phyloP scores from a whole-genome alignment of 2,888 invertebrate species.

The Thymelicus acteon region DNA sequence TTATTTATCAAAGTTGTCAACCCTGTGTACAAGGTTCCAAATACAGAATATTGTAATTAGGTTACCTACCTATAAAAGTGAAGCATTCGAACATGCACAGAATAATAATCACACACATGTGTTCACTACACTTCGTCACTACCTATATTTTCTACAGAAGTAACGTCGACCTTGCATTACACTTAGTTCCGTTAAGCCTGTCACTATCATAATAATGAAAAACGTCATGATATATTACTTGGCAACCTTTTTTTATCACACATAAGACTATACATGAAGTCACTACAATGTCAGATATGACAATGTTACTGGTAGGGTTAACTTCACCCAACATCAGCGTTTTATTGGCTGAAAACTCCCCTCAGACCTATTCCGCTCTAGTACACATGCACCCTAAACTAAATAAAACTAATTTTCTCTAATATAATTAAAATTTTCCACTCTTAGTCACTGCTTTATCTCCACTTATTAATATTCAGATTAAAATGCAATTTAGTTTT shows the following conservation, averaged over 20 bases:
- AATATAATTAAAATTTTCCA: neutral
- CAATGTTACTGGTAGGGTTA: no score
- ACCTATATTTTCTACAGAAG: no score
- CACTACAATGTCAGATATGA: no score
- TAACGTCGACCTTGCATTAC: no score
- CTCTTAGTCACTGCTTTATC: neutral
- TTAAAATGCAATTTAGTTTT: conserved; percentile 6
- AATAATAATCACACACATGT: neutral
- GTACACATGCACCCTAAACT: neutral
- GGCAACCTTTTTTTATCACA: no score
- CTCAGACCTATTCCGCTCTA: neutral
- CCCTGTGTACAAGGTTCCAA: neutral
- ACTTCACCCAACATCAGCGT: neutral
- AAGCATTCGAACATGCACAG: neutral
- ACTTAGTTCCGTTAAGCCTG: no score
- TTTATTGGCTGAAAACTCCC: neutral
- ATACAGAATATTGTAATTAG: neutral
- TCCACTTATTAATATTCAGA: neutral
- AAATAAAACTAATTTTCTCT: neutral
- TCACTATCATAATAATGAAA: no score
- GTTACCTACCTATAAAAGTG: neutral
- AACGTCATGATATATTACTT: no score
- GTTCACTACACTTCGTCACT: neutral
- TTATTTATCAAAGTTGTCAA: no score
- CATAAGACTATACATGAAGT: no score